These are phyloP conservation scores for Tyria jacobaeae DNA, from an alignment of 2,888 invertebrate species.

Conservation along the genomic window DNA sequence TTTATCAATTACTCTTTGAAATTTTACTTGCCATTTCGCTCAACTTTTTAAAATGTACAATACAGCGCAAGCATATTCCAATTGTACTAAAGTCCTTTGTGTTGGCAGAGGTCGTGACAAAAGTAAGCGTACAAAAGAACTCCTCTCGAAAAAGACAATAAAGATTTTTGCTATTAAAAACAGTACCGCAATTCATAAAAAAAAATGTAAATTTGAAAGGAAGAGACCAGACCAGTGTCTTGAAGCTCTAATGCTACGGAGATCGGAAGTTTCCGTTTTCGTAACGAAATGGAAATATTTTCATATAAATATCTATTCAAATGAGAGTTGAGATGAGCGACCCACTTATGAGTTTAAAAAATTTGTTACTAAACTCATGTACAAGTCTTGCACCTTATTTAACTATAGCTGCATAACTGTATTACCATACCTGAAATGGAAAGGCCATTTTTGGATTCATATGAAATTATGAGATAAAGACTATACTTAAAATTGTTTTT, in stretches of 20 bases:
- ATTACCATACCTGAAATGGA: too few relatives aligned
- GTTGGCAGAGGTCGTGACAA: conserved; percentile 39
- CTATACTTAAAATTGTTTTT: too few relatives aligned
- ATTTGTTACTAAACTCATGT: too few relatives aligned
- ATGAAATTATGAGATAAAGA: too few relatives aligned
- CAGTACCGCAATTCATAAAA: conserved; percentile 50
- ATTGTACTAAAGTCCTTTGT: conserved; percentile 39
- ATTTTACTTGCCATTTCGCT: background rate
- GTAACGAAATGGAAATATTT: conserved; percentile 35
- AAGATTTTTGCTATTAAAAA: conserved; percentile 58
- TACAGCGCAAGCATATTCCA: conserved; percentile 38
- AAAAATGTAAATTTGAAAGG: conserved; percentile 51
- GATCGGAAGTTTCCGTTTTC: conserved; percentile 45
- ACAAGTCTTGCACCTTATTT: too few relatives aligned
- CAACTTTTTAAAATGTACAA: conserved; percentile 15
- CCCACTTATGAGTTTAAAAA: background rate
- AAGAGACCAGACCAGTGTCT: conserved; percentile 40
- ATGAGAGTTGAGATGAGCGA: background rate
- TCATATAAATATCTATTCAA: background rate
- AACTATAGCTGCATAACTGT: too few relatives aligned
- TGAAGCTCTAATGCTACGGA: conserved; percentile 29
- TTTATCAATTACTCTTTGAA: background rate
- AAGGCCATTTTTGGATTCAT: too few relatives aligned
- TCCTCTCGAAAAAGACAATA: conserved; percentile 59
- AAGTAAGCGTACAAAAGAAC: conserved; percentile 38